Percentiles rank a stretch among this genome's conserved stretches.
Evolutionary conservation across 1,140 invertebrate species (phyloP).

Genomic region (Apis laboriosa): DNA sequence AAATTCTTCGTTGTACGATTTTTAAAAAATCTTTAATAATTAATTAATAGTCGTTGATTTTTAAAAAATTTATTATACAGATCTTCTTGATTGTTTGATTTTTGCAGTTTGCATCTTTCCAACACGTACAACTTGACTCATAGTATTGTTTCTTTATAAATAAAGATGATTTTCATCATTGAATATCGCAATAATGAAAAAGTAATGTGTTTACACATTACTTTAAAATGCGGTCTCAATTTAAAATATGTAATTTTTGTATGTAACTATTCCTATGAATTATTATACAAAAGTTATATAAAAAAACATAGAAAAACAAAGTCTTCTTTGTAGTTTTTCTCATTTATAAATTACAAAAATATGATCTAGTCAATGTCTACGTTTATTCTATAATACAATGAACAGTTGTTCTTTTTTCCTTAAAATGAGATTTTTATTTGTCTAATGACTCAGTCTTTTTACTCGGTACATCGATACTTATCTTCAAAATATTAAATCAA

Average conservation of each 20-base stretch:
- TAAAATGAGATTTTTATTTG: background rate
- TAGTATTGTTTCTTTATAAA: background rate
- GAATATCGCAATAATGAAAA: background rate
- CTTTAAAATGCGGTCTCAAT: no score
- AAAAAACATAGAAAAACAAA: no score
- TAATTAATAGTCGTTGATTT: background rate
- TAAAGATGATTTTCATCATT: constrained; percentile 1
- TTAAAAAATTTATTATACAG: background rate
- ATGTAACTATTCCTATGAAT: no score
- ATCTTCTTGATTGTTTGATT: no score
- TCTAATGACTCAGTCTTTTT: background rate
- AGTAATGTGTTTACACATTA: background rate
- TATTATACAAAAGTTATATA: no score
- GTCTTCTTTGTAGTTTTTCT: background rate
- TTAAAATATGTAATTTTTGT: no score
- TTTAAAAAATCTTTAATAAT: background rate
- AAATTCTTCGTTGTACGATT: background rate
- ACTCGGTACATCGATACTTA: background rate
- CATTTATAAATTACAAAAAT: background rate
- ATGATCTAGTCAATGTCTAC: no score
- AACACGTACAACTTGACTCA: background rate
- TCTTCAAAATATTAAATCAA: background rate
- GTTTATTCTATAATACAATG: no score
- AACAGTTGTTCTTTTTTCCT: no score
- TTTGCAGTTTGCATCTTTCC: background rate